phyloP scores from a whole-genome alignment of 1,140 invertebrate species.

The Lineus longissimus region DNA sequence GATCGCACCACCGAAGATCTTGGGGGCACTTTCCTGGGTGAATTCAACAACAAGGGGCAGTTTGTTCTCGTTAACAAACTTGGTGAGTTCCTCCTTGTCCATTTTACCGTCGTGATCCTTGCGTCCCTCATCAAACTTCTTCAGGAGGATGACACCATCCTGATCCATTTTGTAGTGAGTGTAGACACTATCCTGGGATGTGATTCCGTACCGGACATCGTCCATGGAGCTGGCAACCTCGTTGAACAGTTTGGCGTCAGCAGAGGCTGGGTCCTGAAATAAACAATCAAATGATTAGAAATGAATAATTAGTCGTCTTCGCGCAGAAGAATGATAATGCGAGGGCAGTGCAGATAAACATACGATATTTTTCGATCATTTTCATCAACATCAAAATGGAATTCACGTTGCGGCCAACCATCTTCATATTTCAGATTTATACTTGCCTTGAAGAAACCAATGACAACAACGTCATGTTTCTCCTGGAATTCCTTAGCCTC shows the following conservation, averaged over 20 bases:
- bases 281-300: background rate
- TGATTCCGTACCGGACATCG: conserved; percentile 85
- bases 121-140: conserved; percentile 94
- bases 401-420: no score
- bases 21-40: conserved; percentile 84
- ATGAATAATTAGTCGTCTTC: background rate
- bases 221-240: conserved; percentile 75
- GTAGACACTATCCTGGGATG: conserved; percentile 71
- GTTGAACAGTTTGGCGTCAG: conserved; percentile 78
- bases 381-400: no score
- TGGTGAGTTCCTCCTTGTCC: conserved; percentile 65
- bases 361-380: no score
- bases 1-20: conserved; percentile 97
- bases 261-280: conserved; percentile 64
- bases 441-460: conserved; percentile 87
- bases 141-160: conserved; percentile 78
- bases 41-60: conserved; percentile 95
- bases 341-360: no score
- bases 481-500: conserved; percentile 81
- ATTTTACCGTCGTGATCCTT: conserved; percentile 72
- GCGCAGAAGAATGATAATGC: no score
- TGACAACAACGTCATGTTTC: conserved; percentile 72
- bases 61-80: conserved; percentile 80
- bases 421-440: no score
- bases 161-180: conserved; percentile 67